phyloP scores from a whole-genome alignment of 2,797 vertebrate genomes.

The Percopsis omiscomaycus region DNA sequence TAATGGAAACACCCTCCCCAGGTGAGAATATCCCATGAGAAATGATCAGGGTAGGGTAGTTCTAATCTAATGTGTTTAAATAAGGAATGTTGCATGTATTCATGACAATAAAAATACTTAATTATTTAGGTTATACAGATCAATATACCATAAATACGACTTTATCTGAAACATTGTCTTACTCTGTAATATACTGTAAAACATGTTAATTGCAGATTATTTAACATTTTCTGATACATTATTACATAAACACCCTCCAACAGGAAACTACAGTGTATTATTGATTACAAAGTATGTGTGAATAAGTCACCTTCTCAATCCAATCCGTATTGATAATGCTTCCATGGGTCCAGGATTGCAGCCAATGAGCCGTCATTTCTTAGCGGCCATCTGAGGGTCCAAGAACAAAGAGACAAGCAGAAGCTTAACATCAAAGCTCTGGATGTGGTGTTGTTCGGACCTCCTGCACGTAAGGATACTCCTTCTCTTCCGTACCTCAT shows the following conservation, averaged over 20 bases:
- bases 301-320: background rate
- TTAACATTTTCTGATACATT: too few species aligned
- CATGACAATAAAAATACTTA: too few species aligned
- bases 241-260: too few species aligned
- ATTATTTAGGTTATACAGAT: background rate
- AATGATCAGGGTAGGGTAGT: background rate
- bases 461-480: conserved; percentile 85
- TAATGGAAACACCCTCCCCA: conserved; percentile 94
- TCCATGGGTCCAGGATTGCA: conserved; percentile 84
- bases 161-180: too few species aligned
- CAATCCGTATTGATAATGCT: conserved; percentile 1
- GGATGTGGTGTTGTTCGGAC: conserved; percentile 96
- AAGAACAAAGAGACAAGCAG: conserved; percentile 95
- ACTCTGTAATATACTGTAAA: too few species aligned
- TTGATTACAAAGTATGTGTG: background rate
- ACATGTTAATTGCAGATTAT: too few species aligned
- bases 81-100: too few species aligned
- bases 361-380: conserved; percentile 94
- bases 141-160: background rate
- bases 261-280: background rate
- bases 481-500: background rate
- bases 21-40: conserved; percentile 71
- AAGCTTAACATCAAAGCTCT: conserved; percentile 97
- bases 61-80: background rate
- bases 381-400: conserved; percentile 90